Base-by-base conservation (phyloP, 2,113 vertebrate genomes). In the Entomyzon cyanotis region DNA sequence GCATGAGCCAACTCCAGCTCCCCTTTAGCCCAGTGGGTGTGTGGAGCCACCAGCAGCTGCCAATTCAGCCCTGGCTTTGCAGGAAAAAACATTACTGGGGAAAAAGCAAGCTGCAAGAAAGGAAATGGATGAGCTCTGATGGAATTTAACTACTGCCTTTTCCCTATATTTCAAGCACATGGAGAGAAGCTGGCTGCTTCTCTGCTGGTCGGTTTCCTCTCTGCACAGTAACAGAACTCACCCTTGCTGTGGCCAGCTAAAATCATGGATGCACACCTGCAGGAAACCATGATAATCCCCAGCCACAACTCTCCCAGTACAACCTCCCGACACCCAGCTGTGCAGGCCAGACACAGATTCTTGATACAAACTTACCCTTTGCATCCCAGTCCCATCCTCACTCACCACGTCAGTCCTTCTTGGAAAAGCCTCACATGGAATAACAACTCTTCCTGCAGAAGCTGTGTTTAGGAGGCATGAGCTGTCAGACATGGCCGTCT, bases 1-100 rank as follows among this genome's bases (percentile, higher is more conserved):
- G 31, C 3, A 18, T 30, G 64, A 87, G 7, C 22, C 52, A 49
- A 23, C 14, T 44, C 27, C 52, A 53, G 53, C 25, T 44, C 41
- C 9, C 28, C 10, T 25, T 7, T 7, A 28, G 37, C 33, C 46
- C 7, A 2, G 35, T 11, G 11, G 69, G 2, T 0, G 0, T 56
- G 47, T 27, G 30, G 20, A 56, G 58, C 39, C 11, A 9, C 59
- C 13, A 37, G 58, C 39, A 56, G 63, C 64, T 31, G 9, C 35
- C 35, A 23, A 5, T 31, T 63, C 28, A 67, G 44, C 44, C 42
- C 12, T 12, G 33, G 9, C 12, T 47, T 39, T 13, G 0, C 28
- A 62, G 41, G 52, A 20, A 46, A 49, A 79, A 46, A 27, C 3
- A 4, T 21, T 23, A 14, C 0, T 0, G 5, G 25, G 19, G 20